phyloP scores from a whole-genome alignment of 2,797 vertebrate genomes.

The Vireo griseus region DNA sequence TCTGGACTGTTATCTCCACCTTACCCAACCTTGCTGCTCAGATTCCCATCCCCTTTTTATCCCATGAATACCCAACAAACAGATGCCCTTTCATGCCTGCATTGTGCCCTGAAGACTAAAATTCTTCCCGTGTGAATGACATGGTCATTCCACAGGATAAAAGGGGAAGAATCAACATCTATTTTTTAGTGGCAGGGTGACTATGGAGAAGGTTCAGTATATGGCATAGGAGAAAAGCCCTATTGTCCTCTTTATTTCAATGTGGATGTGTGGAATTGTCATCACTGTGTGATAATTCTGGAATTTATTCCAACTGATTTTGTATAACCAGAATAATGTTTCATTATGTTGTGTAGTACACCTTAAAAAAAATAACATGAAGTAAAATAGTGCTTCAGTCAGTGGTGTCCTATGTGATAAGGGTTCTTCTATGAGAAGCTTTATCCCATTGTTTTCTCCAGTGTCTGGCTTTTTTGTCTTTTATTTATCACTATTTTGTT shows the following conservation, averaged over 20 bases:
- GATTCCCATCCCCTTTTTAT: not conserved
- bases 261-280: not conserved
- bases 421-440: not conserved
- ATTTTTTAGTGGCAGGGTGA: not conserved
- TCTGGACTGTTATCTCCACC: not conserved
- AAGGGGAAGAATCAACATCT: not conserved
- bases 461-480: not conserved
- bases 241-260: not conserved
- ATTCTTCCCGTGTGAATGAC: not conserved
- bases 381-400: not conserved
- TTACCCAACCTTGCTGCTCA: not conserved
- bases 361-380: not conserved
- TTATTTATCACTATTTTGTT: slow-evolving; percentile 43
- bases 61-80: not conserved
- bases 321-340: not conserved
- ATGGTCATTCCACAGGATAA: not conserved
- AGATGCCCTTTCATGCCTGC: not conserved
- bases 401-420: not conserved
- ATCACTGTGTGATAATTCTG: not conserved
- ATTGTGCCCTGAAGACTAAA: not conserved
- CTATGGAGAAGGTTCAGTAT: not conserved
- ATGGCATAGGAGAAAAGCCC: not conserved
- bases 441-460: not conserved
- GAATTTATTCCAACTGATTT: slow-evolving; percentile 12
- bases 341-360: not conserved